These are phyloP conservation scores for Buathra laborator DNA, from an alignment of 2,888 invertebrate species.

Conservation along the genomic window DNA sequence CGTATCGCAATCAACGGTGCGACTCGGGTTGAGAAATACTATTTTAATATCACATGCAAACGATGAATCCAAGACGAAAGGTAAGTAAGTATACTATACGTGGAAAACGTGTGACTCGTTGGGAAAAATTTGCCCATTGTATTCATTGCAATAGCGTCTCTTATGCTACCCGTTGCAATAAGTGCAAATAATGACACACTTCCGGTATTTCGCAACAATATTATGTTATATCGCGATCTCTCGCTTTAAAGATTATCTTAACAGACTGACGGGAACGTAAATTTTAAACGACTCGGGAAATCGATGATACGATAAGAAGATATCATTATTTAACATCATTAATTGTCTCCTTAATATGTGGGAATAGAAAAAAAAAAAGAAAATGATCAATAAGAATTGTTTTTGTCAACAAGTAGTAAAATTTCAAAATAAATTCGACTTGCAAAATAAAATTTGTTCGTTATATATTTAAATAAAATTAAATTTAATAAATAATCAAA, in stretches of 20 bases:
- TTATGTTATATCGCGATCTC: neutral
- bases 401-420: neutral
- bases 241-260: conserved; percentile 12
- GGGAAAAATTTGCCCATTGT: conserved; percentile 52
- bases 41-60: neutral
- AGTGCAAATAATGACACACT: conserved; percentile 53
- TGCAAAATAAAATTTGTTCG: no score
- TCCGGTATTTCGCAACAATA: conserved; percentile 58
- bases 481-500: no score
- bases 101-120: conserved; percentile 41
- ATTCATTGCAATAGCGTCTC: conserved; percentile 14
- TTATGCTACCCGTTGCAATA: conserved; percentile 15
- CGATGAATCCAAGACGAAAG: conserved; percentile 47
- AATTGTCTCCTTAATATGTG: neutral
- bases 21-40: neutral
- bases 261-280: neutral
- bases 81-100: conserved; percentile 22
- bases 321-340: neutral
- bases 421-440: no score
- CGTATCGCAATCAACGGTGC: neutral
- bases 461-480: no score
- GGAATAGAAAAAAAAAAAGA: no score
- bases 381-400: neutral
- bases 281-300: neutral
- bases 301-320: neutral